phyloP scores from a whole-genome alignment of 2,888 invertebrate genomes.

The Drosophila anomalata region DNA sequence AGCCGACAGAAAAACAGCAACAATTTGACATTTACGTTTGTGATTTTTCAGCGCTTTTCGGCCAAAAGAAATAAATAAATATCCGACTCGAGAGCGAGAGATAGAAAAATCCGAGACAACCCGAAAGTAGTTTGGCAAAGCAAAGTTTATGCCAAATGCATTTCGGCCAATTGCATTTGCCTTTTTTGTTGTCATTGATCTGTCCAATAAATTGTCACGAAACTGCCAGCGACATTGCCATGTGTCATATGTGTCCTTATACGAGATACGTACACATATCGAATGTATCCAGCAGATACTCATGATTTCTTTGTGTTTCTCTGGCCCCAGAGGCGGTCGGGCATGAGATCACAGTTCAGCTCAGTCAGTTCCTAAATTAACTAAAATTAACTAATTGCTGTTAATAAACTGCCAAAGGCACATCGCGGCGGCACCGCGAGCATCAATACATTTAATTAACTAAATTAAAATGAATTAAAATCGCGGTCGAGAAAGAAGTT shows the following conservation, averaged over 20 bases:
- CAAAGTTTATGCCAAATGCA: conserved; percentile 49
- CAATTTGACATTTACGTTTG: conserved; percentile 56
- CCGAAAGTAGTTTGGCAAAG: conserved; percentile 43
- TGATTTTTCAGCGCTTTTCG: conserved; percentile 19
- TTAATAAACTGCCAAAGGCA: conserved; percentile 57
- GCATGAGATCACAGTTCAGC: conserved; percentile 52
- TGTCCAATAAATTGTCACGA: conserved; percentile 77
- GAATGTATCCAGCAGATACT: conserved; percentile 3
- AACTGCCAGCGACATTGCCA: conserved; percentile 51
- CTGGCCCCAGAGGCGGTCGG: conserved; percentile 31
- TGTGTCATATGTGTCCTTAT: conserved; percentile 51
- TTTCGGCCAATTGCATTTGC: conserved; percentile 61
- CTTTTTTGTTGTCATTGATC: conserved; percentile 67
- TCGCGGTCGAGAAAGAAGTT: conserved; percentile 32
- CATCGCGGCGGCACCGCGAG: conserved; percentile 43
- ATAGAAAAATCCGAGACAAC: conserved; percentile 21
- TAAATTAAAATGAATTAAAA: conserved; percentile 62
- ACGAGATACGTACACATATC: conserved; percentile 11
- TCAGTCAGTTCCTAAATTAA: conserved; percentile 58
- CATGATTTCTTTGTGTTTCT: conserved; percentile 13
- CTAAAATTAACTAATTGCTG: conserved; percentile 64
- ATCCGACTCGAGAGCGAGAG: conserved; percentile 16
- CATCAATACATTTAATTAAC: conserved; percentile 52
- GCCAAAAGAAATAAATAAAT: conserved; percentile 18
- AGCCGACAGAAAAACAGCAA: conserved; percentile 22